Conservation (phyloP, 2,113 vertebrate genomes). For the Ochotona princeps region DNA sequence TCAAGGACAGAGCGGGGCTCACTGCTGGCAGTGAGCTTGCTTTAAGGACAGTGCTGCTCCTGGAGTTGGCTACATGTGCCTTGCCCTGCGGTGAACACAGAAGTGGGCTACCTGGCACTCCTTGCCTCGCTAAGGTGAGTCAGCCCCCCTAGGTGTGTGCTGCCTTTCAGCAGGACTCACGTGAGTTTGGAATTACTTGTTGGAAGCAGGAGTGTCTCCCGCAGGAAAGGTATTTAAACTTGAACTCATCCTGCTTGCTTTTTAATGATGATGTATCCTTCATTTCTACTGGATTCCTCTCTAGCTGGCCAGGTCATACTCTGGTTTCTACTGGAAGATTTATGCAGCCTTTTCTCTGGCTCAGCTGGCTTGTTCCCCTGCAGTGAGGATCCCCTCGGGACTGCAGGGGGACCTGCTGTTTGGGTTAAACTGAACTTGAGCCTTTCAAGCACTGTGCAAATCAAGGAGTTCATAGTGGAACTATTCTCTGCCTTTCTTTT, state of each 20-base stretch:
- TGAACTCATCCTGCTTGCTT: neutral
- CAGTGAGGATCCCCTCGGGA: neutral
- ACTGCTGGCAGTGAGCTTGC: accelerated
- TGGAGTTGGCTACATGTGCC: neutral
- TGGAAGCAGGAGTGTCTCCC: neutral
- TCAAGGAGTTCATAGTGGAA: neutral
- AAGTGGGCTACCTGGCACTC: accelerated
- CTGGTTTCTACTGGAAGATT: neutral
- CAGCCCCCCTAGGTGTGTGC: too few species aligned
- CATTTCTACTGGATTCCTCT: neutral
- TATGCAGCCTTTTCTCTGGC: neutral
- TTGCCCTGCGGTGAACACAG: neutral
- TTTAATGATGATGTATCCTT: neutral
- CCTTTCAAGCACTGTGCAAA: accelerated
- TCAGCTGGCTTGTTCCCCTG: neutral
- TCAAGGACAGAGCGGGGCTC: conserved; percentile 56
- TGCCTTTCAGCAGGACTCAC: too few species aligned
- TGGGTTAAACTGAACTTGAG: neutral
- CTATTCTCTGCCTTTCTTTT: neutral
- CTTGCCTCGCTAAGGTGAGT: conserved; percentile 51
- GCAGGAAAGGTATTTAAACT: neutral
- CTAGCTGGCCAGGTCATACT: neutral
- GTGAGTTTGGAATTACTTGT: neutral
- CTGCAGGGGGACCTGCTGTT: accelerated
- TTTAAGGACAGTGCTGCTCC: neutral